Base-by-base conservation (phyloP, 2,113 vertebrate species). In the Seriola dumerili region DNA sequence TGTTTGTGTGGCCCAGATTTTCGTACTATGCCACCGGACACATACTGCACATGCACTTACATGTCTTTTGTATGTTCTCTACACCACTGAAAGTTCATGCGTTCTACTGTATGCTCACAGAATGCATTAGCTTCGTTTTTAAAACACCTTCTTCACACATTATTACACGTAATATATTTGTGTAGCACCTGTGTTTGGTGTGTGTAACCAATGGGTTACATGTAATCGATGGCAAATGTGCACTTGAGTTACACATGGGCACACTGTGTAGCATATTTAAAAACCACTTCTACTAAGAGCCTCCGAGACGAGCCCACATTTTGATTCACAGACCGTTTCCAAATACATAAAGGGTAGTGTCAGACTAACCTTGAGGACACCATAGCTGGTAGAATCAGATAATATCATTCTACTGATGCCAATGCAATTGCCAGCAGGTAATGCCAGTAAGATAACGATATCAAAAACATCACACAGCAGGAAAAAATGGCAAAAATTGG, bases 391-490 rank as follows among this genome's bases (percentile, higher is more conserved):
- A 13, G 17, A 62, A 23, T 75, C n/a, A 44, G 34, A 67, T 83
- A 25, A 65, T 67, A 46, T 65, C 21, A 48, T 36, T 76, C 34
- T 29, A 38, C n/a, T 40, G 38, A 63, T 75, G 58, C 64, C 72
- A 44, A 23, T 65, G 48, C n/a, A 32, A 36, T 46, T 76, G 21
- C 58, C 58, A 76, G 70, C 29, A 54, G 12, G 46, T 62, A 79
- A 81, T 72, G 34, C 13, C 50, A 58, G 59, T 9, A 54, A 38
- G 8, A 70, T 63, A 61, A 72, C 7, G 36, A 74, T 38, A 50
- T 80, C 19, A 71, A 38, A 73, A 66, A 50, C 48, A 50, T 50
- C 17, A 50, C 1, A 19, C 17, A 50, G 17, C 5, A 7, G 5
- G 5, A 13, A 19, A 58, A 38, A 61, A 66, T 40, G 12, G 25